These are phyloP conservation scores for Sipha maydis DNA, from an alignment of 2,888 invertebrate genomes.

Conservation along the genomic window DNA sequence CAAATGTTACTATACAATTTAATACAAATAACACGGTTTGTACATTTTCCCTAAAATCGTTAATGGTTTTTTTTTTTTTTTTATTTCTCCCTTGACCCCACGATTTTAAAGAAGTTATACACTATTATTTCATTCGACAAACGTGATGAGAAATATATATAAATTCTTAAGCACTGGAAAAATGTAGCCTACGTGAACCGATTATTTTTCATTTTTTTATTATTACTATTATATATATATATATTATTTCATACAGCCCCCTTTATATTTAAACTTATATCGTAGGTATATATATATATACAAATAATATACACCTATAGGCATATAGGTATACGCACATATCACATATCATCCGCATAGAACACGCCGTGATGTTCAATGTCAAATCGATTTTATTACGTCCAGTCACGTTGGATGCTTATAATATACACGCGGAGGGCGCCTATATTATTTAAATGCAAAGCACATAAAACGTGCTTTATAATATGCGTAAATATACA, in stretches of 20 bases:
- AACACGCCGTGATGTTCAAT: constrained; percentile 32
- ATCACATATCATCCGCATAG: not conserved
- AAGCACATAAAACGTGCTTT: not conserved
- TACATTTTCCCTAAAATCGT: not conserved
- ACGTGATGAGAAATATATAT: no score
- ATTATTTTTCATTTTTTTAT: not conserved
- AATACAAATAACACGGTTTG: not conserved
- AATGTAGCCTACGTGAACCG: no score
- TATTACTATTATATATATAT: not conserved
- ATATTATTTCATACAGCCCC: no score
- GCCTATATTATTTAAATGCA: constrained; percentile 14
- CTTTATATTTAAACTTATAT: not conserved
- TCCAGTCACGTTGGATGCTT: constrained; percentile 19
- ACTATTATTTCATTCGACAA: no score
- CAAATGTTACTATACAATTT: not conserved
- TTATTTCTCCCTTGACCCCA: not conserved
- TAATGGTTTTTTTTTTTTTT: not conserved
- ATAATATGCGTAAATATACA: not conserved
- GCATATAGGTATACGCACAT: not conserved
- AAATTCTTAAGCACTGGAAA: no score
- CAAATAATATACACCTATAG: not conserved
- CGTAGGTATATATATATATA: not conserved
- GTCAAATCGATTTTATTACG: constrained; percentile 46
- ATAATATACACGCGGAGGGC: not conserved
- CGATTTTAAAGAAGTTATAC: no score